phyloP scores from a whole-genome alignment of 1,140 invertebrate genomes.

The Trachymyrmex septentrionalis region DNA sequence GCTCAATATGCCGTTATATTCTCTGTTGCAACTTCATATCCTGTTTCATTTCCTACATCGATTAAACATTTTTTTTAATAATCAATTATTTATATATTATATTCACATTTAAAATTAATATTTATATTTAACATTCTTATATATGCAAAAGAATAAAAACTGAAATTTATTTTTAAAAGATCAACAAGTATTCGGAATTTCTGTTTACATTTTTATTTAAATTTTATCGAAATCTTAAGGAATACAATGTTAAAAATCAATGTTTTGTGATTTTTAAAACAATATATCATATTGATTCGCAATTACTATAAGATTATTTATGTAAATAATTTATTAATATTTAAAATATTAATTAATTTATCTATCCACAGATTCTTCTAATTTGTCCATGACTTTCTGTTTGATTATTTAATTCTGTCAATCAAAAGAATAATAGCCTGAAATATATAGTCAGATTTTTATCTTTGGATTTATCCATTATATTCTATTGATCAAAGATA shows the following conservation, averaged over 20 bases:
- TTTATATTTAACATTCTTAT: too few relatives aligned
- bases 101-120: too few relatives aligned
- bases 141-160: not conserved
- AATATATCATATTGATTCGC: not conserved
- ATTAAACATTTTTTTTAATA: not conserved
- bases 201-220: not conserved
- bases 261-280: not conserved
- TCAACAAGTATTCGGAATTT: not conserved
- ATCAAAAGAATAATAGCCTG: not conserved
- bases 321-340: not conserved
- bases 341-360: not conserved
- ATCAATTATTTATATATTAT: too few relatives aligned
- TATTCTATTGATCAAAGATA: not conserved
- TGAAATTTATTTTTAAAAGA: not conserved
- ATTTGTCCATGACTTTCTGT: not conserved
- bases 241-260: not conserved
- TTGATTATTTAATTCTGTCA: not conserved
- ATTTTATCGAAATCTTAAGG: not conserved
- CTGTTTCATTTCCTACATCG: not conserved
- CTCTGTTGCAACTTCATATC: slow-evolving; percentile 12
- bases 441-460: not conserved
- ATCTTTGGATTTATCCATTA: not conserved
- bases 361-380: slow-evolving; percentile 4
- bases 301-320: not conserved
- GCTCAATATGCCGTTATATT: slow-evolving; percentile 22